Base-by-base conservation (phyloP, 1,140 invertebrate species). In the Drosophila saltans region DNA sequence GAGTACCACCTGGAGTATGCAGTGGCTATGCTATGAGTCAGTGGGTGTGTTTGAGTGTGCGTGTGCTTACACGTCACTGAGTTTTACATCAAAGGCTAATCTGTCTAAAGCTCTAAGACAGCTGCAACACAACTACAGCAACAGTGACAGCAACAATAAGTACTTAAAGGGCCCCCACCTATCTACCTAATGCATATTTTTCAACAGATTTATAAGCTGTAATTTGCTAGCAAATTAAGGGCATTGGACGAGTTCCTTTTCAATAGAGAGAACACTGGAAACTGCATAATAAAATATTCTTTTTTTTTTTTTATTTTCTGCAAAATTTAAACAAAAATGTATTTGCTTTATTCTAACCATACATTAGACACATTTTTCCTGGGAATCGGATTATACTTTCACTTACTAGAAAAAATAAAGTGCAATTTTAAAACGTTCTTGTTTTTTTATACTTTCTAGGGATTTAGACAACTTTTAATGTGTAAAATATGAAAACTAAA, bases 31-130 rank as follows among this genome's bases (percentile, higher is more conserved):
- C 33, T 36, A 36, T 36, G 6, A 5, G 33, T 36, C 52, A 10
- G 3, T 24, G 36, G 52, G 3, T 9, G 7, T 16, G 28, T 39
- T 30, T 33, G 40, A n/a, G 58, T 65, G 11, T 45, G 58, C 21
- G 8, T 72, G 69, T 61, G 69, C 7, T 39, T 21, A 56, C 36
- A 68, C 72, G 59, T 43, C 71, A 74, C 56, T 74, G 71, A 71
- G 11, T 41, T 36, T 60, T 60, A 60, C 59, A 64, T 69, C 73
- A 58, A 33, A 39, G 40, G 39, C 40, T 69, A 70, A 76, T 70
- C 73, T 33, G 41, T 60, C 39, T 48, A 55, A 40, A 16, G 48
- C 24, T 40, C 41, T 28, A 62, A 73, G 39, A 24, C 58, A 28
- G 41, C 45, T 73, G 28, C 65, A 52, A 24, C 45, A 52, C 58